These are phyloP conservation scores for Allacma fusca DNA, from an alignment of 2,888 invertebrate genomes.

Conservation along the genomic window DNA sequence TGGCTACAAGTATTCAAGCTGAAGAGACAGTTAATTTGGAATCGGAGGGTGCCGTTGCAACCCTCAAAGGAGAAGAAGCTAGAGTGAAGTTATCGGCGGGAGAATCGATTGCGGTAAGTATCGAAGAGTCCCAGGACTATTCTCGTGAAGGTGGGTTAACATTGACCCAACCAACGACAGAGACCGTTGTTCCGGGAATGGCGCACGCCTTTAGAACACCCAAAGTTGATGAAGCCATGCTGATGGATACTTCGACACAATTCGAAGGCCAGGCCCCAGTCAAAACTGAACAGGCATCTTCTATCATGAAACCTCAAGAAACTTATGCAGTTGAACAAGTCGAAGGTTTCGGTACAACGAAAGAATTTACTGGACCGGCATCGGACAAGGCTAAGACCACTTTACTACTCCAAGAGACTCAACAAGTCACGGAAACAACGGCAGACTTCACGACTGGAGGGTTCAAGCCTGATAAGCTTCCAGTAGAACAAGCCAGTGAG, in stretches of 20 bases:
- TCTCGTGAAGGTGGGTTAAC: conserved; percentile 20
- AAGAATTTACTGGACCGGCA: conserved; percentile 27
- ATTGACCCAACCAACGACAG: background rate
- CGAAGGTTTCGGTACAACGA: conserved; percentile 36
- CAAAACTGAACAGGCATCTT: conserved; percentile 34
- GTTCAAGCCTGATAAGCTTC: conserved; percentile 27
- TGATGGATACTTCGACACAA: conserved; percentile 26
- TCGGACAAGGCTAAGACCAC: conserved; percentile 22
- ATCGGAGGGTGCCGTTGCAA: conserved; percentile 10
- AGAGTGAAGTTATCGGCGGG: conserved; percentile 17
- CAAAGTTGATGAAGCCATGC: conserved; percentile 6
- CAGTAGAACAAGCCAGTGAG: conserved; percentile 21
- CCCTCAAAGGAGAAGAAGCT: conserved; percentile 21
- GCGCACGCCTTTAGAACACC: conserved; percentile 39
- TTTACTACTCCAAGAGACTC: conserved; percentile 25
- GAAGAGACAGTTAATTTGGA: conserved; percentile 30
- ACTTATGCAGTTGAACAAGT: conserved; percentile 14
- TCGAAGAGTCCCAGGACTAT: conserved; percentile 19
- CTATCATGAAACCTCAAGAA: conserved; percentile 29
- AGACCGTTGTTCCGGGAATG: background rate
- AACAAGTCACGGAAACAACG: conserved; percentile 9
- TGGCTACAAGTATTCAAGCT: conserved; percentile 13
- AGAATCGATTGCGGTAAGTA: conserved; percentile 37
- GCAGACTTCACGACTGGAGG: conserved; percentile 4
- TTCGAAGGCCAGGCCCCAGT: conserved; percentile 26